Base-by-base conservation (phyloP, 2,888 invertebrate species). In the Oligia strigilis region DNA sequence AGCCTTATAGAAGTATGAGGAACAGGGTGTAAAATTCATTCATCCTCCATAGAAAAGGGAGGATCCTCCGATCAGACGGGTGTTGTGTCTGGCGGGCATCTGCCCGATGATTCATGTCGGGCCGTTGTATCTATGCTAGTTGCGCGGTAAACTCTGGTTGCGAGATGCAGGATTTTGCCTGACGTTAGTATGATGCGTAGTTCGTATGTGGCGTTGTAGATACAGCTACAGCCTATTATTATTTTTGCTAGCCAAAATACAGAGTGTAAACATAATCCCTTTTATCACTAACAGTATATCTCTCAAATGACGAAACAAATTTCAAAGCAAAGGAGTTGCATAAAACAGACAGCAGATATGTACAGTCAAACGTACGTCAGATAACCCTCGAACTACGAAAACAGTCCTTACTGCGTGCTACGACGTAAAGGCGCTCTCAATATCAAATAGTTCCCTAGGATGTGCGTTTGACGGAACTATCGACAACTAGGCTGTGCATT, bases 401-500 rank as follows among this genome's bases (percentile, higher is more conserved):
- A 40, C n/a, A 8, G 0, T n/a, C n/a, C 5, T 40, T 62, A n/a
- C 14, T 17, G 6, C n/a, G n/a, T n/a, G n/a, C 40, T 64, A 40
- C n/a, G 40, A 40, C 11, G 40, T 72, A 62, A 11, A 64, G 1
- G 11, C 4, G 13, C n/a, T 19, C 0, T 19, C 6, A 17, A 40
- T n/a, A 2, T 62, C 19, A 17, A 72, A 58, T 60, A 60, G 19
- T 29, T 23, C 2, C 23, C 29, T 62, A 8, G 46, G 11, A 55
- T 23, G 49, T 65, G 40, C 65, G 1, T 17, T 60, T 36, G 46
- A 36, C 36, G 17, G n/a, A 36, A 58, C 55, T 60, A 81, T 67
- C n/a, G 72, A 58, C 36, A 36, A 75, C 60, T 66, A 70, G n/a
- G 72, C 29, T 19, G 55, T 66, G 67, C 40, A 78, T 66, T 82